Percentiles rank a stretch among this genome's conserved stretches.
phyloP scores from a whole-genome alignment of 2,888 invertebrate genomes.

The Caenorhabditis plicata region DNA sequence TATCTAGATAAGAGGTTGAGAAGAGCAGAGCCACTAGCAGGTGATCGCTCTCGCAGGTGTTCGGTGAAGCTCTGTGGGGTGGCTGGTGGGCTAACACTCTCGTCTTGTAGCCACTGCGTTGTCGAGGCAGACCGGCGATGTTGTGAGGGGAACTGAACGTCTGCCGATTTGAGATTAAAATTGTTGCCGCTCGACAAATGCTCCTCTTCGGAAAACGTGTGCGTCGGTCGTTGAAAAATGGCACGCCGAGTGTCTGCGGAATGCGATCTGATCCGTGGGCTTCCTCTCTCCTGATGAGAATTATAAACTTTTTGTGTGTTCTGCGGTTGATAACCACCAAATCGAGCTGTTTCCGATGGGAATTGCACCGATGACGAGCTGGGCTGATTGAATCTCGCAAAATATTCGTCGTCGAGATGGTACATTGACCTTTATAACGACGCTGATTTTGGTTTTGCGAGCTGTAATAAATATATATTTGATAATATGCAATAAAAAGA shows the following conservation, averaged over 20 bases:
- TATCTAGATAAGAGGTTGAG: slow-evolving; percentile 47
- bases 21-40: slow-evolving; percentile 49
- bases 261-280: slow-evolving; percentile 27
- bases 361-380: slow-evolving; percentile 34
- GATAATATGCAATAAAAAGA: too few species aligned
- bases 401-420: slow-evolving; percentile 42
- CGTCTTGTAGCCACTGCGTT: slow-evolving; percentile 28
- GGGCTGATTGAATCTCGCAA: slow-evolving; percentile 34
- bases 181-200: slow-evolving; percentile 11
- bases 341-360: slow-evolving; percentile 31
- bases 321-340: slow-evolving; percentile 9
- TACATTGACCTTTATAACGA: slow-evolving; percentile 34
- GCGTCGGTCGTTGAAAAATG: slow-evolving; percentile 21
- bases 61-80: slow-evolving; percentile 26
- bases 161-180: slow-evolving; percentile 11
- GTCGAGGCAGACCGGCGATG: slow-evolving; percentile 27
- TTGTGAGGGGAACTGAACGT: slow-evolving; percentile 32
- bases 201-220: slow-evolving; percentile 27
- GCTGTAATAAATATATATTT: too few species aligned
- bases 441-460: background rate
- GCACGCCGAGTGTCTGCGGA: slow-evolving; percentile 28
- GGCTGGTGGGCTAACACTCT: slow-evolving; percentile 19
- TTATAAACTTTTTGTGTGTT: slow-evolving; percentile 1
- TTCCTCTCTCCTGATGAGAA: slow-evolving; percentile 5
- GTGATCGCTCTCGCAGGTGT: slow-evolving; percentile 49